These are phyloP conservation scores for Uloborus diversus DNA, from an alignment of 1,140 invertebrate genomes.

Conservation along the genomic window DNA sequence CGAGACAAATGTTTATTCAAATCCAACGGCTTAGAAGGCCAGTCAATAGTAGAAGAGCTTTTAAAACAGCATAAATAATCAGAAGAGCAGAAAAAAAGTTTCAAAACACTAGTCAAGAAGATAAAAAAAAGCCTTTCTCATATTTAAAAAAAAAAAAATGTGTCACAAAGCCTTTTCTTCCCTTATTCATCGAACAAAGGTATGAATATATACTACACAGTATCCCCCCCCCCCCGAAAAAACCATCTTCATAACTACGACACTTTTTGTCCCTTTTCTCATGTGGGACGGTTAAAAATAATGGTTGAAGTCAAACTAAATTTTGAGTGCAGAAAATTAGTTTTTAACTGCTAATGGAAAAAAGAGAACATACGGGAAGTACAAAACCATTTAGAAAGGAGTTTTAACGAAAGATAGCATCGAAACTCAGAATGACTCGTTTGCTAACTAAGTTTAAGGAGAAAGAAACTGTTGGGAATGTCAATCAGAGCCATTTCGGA, in stretches of 20 bases:
- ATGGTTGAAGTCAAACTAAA: background rate
- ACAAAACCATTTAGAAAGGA: background rate
- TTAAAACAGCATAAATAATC: too few species aligned
- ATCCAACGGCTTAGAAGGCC: too few species aligned
- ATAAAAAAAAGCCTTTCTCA: too few species aligned
- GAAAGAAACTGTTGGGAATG: background rate
- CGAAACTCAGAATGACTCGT: background rate
- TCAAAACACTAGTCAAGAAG: too few species aligned
- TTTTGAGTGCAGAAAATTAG: background rate
- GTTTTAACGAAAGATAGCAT: background rate
- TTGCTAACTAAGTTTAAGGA: background rate
- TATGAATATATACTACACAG: too few species aligned
- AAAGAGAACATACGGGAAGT: background rate
- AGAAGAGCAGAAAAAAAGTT: too few species aligned
- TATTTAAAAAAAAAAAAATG: too few species aligned
- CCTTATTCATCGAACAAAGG: too few species aligned
- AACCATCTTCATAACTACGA: background rate
- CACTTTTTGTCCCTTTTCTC: background rate
- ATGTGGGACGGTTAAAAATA: background rate
- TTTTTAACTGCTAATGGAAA: background rate
- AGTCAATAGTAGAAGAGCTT: too few species aligned
- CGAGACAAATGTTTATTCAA: too few species aligned
- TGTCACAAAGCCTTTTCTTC: too few species aligned
- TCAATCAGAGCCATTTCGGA: background rate
- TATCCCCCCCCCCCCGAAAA: too few species aligned